Conservation (phyloP, 2,888 invertebrate genomes). For the Epinotia ramella region DNA sequence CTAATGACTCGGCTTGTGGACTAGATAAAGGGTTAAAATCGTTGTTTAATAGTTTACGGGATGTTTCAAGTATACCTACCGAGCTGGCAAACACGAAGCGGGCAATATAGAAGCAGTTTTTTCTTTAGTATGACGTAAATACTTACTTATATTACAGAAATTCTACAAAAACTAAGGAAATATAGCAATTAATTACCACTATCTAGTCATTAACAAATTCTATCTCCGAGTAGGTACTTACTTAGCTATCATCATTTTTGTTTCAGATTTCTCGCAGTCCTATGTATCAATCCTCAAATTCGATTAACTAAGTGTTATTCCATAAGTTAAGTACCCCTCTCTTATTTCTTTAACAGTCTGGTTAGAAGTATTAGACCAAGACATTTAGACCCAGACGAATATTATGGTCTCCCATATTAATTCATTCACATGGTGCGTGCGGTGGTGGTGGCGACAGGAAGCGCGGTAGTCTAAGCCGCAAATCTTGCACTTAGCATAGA, state of each 20-base stretch:
- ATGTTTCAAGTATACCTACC: neutral
- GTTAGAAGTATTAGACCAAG: neutral
- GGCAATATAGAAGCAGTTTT: neutral
- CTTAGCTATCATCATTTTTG: no score
- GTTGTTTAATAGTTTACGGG: constrained; percentile 23
- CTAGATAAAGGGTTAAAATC: constrained; percentile 22
- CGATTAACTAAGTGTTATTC: no score
- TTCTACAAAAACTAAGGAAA: no score
- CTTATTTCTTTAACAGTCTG: neutral
- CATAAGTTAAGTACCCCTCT: no score
- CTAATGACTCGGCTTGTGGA: constrained; percentile 27
- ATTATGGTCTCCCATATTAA: no score
- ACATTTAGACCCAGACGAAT: neutral
- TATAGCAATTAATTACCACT: no score
- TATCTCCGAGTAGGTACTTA: no score
- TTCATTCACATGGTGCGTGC: no score
- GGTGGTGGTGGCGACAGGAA: neutral
- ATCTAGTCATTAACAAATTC: no score
- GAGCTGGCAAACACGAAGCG: neutral
- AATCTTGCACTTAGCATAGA: neutral
- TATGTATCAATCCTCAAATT: no score
- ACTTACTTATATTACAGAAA: no score
- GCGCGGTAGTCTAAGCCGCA: neutral
- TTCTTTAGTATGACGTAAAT: neutral
- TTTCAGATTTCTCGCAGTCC: no score